These are phyloP conservation scores for Dorcus parallelipipedus DNA, from an alignment of 2,888 invertebrate species.

Conservation along the genomic window DNA sequence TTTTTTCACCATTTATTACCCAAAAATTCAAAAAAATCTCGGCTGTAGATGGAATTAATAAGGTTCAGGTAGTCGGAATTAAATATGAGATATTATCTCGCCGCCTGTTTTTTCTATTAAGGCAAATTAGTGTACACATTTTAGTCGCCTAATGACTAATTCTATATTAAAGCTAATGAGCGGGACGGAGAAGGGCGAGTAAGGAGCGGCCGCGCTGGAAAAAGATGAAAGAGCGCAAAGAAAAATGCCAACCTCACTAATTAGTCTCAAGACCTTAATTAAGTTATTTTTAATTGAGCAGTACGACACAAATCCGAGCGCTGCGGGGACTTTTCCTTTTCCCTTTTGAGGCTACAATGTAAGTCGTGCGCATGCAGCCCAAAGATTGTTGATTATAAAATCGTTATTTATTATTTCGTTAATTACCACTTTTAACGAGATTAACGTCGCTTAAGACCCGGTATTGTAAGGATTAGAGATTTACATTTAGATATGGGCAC, in stretches of 20 bases:
- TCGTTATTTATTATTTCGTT: constrained; percentile 12
- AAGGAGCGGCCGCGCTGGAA: constrained; percentile 40
- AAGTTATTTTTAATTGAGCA: constrained; percentile 65
- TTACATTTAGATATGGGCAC: background rate
- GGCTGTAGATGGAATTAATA: background rate
- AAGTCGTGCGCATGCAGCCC: background rate
- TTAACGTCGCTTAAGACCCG: too few species aligned
- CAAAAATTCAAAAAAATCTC: background rate
- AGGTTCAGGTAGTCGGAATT: background rate
- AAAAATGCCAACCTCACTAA: constrained; percentile 47
- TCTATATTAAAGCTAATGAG: constrained; percentile 47
- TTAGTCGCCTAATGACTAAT: constrained; percentile 52
- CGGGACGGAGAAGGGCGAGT: constrained; percentile 41
- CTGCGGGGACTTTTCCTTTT: constrained; percentile 35
- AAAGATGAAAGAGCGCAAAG: constrained; percentile 32
- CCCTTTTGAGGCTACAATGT: constrained; percentile 17
- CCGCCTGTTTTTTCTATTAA: constrained; percentile 14
- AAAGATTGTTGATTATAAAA: constrained; percentile 8
- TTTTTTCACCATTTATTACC: too few species aligned
- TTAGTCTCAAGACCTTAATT: constrained; percentile 65
- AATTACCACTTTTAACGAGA: constrained; percentile 1
- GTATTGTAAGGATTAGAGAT: background rate
- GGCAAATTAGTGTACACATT: constrained; percentile 27
- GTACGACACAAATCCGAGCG: constrained; percentile 32
- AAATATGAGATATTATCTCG: background rate